phyloP scores from a whole-genome alignment of 2,888 invertebrate genomes.

The Acronicta aceris region DNA sequence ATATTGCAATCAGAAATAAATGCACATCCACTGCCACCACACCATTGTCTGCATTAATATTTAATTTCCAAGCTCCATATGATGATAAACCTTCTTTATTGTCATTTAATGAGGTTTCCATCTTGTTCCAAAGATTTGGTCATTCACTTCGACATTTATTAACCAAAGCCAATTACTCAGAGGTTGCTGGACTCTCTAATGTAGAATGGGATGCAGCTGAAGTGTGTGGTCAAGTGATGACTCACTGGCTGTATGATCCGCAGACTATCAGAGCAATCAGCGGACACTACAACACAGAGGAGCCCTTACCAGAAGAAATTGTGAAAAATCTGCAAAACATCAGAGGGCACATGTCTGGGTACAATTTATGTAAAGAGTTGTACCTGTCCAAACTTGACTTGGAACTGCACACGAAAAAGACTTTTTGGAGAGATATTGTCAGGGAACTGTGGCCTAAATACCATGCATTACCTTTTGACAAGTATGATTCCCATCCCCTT shows the following conservation, averaged over 20 bases:
- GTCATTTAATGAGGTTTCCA: conserved; percentile 92
- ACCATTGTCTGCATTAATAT: conserved; percentile 95
- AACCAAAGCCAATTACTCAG: conserved; percentile 94
- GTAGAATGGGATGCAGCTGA: conserved; percentile 98
- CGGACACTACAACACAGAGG: conserved; percentile 93
- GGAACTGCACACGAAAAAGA: conserved; percentile 92
- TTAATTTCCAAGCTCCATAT: conserved; percentile 93
- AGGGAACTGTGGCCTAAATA: conserved; percentile 94
- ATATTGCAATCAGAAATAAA: conserved; percentile 93
- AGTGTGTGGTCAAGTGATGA: conserved; percentile 95
- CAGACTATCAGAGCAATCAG: conserved; percentile 90
- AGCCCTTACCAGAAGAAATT: conserved; percentile 91
- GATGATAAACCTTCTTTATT: conserved; percentile 92
- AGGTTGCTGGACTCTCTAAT: conserved; percentile 95
- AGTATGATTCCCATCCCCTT: conserved; percentile 95
- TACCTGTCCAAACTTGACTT: conserved; percentile 95
- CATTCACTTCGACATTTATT: conserved; percentile 95
- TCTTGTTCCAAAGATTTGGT: conserved; percentile 96
- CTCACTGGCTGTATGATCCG: conserved; percentile 93
- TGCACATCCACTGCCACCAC: conserved; percentile 90
- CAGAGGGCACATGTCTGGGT: conserved; percentile 93
- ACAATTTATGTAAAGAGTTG: conserved; percentile 94
- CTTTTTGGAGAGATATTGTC: conserved; percentile 95
- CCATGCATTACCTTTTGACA: conserved; percentile 92
- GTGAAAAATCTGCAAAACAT: conserved; percentile 90